Evolutionary conservation across 2,888 invertebrate genomes (phyloP).

Genomic region (Mycogona germanica): DNA sequence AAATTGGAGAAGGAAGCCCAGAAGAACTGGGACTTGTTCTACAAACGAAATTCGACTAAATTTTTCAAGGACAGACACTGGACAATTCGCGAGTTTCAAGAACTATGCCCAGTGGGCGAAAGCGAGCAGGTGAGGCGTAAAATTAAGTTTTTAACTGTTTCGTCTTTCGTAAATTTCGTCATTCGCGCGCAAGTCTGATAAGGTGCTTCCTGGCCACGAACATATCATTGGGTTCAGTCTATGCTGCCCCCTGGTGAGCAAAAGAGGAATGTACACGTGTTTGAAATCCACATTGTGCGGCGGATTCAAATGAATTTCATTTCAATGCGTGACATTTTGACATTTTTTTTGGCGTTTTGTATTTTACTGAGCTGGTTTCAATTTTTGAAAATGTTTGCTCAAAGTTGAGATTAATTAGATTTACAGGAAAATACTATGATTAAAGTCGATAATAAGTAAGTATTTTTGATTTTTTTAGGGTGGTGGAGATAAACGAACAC

Average conservation of each 20-base stretch:
- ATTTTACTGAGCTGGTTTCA: neutral
- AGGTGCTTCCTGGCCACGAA: too few species aligned
- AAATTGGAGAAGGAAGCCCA: constrained; percentile 70
- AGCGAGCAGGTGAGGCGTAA: too few species aligned
- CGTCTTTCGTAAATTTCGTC: too few species aligned
- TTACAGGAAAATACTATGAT: neutral
- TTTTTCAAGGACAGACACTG: constrained; percentile 95
- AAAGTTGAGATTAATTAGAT: neutral
- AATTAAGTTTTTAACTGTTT: too few species aligned
- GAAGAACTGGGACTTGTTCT: constrained; percentile 92
- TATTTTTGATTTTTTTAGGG: neutral
- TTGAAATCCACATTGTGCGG: too few species aligned
- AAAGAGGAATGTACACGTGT: too few species aligned
- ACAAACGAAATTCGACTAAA: constrained; percentile 81
- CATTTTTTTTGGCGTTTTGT: neutral
- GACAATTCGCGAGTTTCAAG: constrained; percentile 89
- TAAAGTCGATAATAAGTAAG: neutral
- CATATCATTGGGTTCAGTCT: too few species aligned
- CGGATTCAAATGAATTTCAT: too few species aligned
- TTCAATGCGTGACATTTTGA: too few species aligned
- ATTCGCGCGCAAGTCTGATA: too few species aligned
- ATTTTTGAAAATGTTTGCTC: neutral
- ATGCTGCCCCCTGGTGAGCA: too few species aligned
- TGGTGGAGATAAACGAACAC: constrained; percentile 21
- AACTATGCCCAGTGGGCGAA: constrained; percentile 46